Evolutionary conservation across 2,888 invertebrate species (phyloP), one percentile per base, ranked within the genome.

Genomic region (Drosophila paramelanica): DNA sequence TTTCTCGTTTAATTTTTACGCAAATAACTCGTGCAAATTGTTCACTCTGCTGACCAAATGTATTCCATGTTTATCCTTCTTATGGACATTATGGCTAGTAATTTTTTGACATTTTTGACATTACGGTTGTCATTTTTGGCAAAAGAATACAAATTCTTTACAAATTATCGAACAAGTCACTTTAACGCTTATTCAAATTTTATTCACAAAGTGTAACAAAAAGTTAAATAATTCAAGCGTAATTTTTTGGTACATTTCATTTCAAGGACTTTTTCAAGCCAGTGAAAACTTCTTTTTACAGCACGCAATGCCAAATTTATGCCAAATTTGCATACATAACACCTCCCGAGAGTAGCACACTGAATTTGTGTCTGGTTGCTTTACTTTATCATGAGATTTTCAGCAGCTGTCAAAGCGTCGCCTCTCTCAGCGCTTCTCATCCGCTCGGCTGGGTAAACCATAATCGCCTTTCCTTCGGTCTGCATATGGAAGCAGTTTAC

Each of bases 1-100:
- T 53, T 60, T 42, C 53, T 31, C 50, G 58, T 81, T 81, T 67
- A 68, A 76, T 73, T 87, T 87, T 73, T 61, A 69, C 77, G 55
- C 81, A 83, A 87, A 87, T 74, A 83, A 73, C 87, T 74, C 53
- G 23, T 69, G 71, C 81, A 81, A 81, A 87, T 81, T 84, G 71
- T 87, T 84, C 85, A 69, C 84, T 83, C 83, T 80, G 87, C 77
- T 73, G 53, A 73, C 73, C 67, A 79, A 81, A 73, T 79, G 72
- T 65, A 57, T 71, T 65, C 39, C 5, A 41, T 52, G 51, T 25
- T 45, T 38, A 11, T 13, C 25, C 13, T 14, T 20, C 14, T 33
- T 25, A 5, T 5, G 20, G 11, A 6, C 23, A 23, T 23, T 4
- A 23, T 3, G 23, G 23, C 4, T 23, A 23, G 23, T 23, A 3